Conservation (phyloP, 2,888 invertebrate genomes). For the Erebia ligea region DNA sequence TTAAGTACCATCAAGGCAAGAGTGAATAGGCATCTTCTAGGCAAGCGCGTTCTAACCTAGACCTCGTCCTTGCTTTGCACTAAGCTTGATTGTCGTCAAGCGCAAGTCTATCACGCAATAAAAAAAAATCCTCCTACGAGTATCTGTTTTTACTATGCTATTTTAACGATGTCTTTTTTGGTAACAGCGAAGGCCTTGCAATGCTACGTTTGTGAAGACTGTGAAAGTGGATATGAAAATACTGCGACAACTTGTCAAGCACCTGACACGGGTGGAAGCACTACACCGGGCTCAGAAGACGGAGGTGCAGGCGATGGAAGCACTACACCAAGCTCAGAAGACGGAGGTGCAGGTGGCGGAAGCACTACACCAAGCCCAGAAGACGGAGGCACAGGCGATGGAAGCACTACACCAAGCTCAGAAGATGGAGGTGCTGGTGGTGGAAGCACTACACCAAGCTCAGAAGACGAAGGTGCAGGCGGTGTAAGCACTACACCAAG, state of each 20-base stretch:
- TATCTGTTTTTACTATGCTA: not conserved
- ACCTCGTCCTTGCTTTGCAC: too few relatives aligned
- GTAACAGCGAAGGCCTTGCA: slow-evolving; percentile 51
- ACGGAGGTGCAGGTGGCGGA: not conserved
- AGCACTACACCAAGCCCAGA: not conserved
- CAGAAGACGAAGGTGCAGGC: not conserved
- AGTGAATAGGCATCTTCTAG: too few relatives aligned
- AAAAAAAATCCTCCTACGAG: too few relatives aligned
- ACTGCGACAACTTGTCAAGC: slow-evolving; percentile 50
- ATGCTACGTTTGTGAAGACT: slow-evolving; percentile 61
- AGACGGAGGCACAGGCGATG: not conserved
- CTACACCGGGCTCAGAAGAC: not conserved
- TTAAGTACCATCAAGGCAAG: too few relatives aligned
- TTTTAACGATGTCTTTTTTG: not conserved
- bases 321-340: not conserved
- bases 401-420: not conserved
- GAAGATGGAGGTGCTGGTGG: not conserved
- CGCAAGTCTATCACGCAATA: too few relatives aligned
- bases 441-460: not conserved
- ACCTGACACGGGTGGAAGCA: not conserved
- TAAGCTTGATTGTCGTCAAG: too few relatives aligned
- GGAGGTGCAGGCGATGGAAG: not conserved
- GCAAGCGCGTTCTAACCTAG: too few relatives aligned
- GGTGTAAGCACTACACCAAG: not conserved
- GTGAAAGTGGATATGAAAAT: slow-evolving; percentile 47